Evolutionary conservation across 2,797 vertebrate genomes (phyloP).

Genomic region (Acanthurus tractus): DNA sequence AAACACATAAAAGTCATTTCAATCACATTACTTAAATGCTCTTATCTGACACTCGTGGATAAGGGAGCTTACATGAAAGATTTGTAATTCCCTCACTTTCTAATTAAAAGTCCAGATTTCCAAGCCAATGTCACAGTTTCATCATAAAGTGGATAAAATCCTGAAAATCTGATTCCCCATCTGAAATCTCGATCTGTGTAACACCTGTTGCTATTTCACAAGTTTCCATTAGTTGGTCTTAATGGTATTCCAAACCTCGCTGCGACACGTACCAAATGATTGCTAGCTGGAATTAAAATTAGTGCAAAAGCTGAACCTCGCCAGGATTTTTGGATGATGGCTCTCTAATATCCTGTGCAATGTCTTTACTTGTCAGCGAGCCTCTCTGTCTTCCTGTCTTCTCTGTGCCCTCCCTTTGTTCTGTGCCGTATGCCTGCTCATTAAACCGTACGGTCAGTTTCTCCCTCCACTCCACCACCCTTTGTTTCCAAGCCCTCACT

Average conservation of each 20-base stretch:
- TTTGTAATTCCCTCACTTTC: conserved; percentile 67
- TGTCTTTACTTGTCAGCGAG: conserved; percentile 46
- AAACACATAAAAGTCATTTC: conserved; percentile 67
- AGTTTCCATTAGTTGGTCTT: conserved; percentile 48
- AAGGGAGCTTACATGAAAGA: conserved; percentile 62
- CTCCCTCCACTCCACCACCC: conserved; percentile 50
- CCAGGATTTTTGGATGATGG: conserved; percentile 42
- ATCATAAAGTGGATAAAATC: conserved; percentile 62
- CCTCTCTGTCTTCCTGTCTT: conserved; percentile 51
- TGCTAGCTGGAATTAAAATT: conserved; percentile 30
- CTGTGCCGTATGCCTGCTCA: conserved; percentile 62
- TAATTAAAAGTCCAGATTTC: conserved; percentile 79
- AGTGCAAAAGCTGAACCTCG: conserved; percentile 24
- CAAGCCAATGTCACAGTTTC: conserved; percentile 73
- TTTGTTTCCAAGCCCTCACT: conserved; percentile 66
- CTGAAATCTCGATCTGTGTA: conserved; percentile 39
- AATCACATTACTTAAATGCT: conserved; percentile 66
- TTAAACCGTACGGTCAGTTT: conserved; percentile 74
- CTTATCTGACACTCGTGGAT: conserved; percentile 67
- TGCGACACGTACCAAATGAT: conserved; percentile 1
- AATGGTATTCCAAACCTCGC: conserved; percentile 6
- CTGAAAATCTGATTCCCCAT: conserved; percentile 56
- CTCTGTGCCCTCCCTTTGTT: conserved; percentile 53
- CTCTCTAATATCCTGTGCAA: conserved; percentile 42
- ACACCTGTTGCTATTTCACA: conserved; percentile 68